Base-by-base conservation (phyloP, 2,888 invertebrate genomes). In the Caenorhabditis plicata region DNA sequence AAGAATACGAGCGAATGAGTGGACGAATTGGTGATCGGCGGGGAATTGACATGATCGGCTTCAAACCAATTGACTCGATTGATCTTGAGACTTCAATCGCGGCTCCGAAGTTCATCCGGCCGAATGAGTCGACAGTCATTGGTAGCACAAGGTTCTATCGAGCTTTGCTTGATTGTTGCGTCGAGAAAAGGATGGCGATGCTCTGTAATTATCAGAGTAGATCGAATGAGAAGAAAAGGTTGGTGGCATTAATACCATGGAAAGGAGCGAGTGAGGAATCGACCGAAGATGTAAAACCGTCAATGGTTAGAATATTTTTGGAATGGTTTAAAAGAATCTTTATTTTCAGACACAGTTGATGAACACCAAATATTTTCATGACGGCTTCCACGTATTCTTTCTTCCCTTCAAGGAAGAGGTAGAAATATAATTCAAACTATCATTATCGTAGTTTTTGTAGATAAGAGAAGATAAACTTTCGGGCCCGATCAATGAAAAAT, bases 361-460 rank as follows among this genome's bases (percentile, higher is more conserved):
- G n/a, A n/a, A n/a, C n/a, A n/a, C n/a, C n/a, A n/a, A n/a, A n/a
- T 66, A 52, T 8, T 33, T 62, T 5, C 58, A 53, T 17, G 66
- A 67, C 17, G 66, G 66, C 19, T 63, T 67, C 46, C 55, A 55
- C 48, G 46, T 63, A 20, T 31, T 63, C 23, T 39, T 45, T 13
- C 53, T 63, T 1, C 63, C 66, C 9, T 53, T 52, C 38, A 35
- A 40, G 7, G 66, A 67, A n/a, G 66, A 67, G 19, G 20, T 61
- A n/a, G 44, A 53, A 2, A 53, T 53, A n/a, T 52, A 60, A 13
- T 42, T 9, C 2, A 15, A 35, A 15, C n/a, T n/a, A n/a, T n/a
- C n/a, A 15, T 27, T 27, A 27, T 27, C 29, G 29, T 7, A 27
- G 4, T 2, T 7, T 36, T 20, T 4, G 36, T 3, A 11, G 13